Base-by-base conservation (phyloP, 2,888 invertebrate genomes). In the Anticlea derivata region DNA sequence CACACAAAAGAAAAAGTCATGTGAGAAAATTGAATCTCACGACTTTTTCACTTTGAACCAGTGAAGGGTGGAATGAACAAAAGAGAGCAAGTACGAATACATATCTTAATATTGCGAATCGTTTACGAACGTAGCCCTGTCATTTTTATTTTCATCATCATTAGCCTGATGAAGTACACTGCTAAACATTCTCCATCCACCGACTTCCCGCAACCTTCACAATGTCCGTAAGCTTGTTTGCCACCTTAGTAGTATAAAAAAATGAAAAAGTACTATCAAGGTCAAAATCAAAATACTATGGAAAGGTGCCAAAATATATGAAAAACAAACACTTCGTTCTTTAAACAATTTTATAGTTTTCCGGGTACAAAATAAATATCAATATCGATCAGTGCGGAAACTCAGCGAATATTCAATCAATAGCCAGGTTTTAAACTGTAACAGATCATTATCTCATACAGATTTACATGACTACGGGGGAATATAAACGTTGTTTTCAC, bases 381-480 rank as follows among this genome's bases (percentile, higher is more conserved):
- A 17, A 17, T 17, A 17, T 10, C 26, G 5, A 13, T 26, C 7
- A 22, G 7, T n/a, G 17, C 38, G 50, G 44, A 50, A 46, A 33
- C 24, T 17, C 27, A 10, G 27, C 10, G 20, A 22, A 33, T 10
- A n/a, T n/a, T n/a, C n/a, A n/a, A n/a, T n/a, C 11, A 11, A n/a
- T 11, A 11, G 31, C 5, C 7, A 23, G n/a, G 17, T 23, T 24
- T 12, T 37, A 1, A n/a, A 12, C 7, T n/a, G 26, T 20, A 20
- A 22, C 23, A 47, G 13, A 0, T n/a, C n/a, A 13, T 35, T 41
- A 47, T 52, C 53, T 83, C 81, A 86, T 85, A n/a, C 83, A 80
- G 78, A 76, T 84, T 80, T 85, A 86, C 86, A 85, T 86, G 86
- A 83, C 78, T 78, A 68, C 58, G 55, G 61, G 58, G 66, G 66